A percentile compares a stretch with the other conserved stretches of the same genome.
phyloP scores from a whole-genome alignment of 2,888 invertebrate genomes.

The Aricia artaxerxes region DNA sequence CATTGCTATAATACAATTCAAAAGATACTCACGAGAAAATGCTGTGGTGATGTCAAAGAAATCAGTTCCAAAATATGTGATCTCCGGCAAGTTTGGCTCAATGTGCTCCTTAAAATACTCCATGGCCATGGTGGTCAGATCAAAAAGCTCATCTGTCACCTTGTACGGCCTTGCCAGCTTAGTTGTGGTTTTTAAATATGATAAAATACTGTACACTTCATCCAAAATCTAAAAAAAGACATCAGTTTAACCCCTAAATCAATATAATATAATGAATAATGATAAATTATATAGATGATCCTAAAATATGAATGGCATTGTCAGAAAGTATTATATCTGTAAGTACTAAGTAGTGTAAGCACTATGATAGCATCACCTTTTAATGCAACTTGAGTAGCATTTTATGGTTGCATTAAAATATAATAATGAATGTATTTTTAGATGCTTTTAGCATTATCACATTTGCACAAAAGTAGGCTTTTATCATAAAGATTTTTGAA shows the following conservation, averaged over 20 bases:
- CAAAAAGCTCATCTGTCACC: slow-evolving; percentile 96
- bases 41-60: slow-evolving; percentile 88
- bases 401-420: neutral
- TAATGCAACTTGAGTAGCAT: neutral
- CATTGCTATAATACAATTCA: slow-evolving; percentile 15
- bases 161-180: slow-evolving; percentile 93
- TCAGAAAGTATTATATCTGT: no score
- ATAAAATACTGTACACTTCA: slow-evolving; percentile 92
- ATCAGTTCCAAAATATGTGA: slow-evolving; percentile 92
- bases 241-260: neutral
- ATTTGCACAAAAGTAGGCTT: neutral
- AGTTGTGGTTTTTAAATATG: slow-evolving; percentile 90
- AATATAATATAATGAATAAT: neutral
- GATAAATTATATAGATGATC: no score
- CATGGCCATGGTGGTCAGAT: slow-evolving; percentile 98
- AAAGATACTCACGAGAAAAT: slow-evolving; percentile 82
- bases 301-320: no score
- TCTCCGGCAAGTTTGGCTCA: slow-evolving; percentile 93
- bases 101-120: slow-evolving; percentile 97
- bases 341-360: no score
- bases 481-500: neutral
- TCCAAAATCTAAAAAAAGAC: slow-evolving; percentile 86
- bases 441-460: neutral
- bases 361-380: neutral
- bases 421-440: neutral